Percentiles rank a stretch among this genome's conserved stretches.
phyloP scores from a whole-genome alignment of 2,797 vertebrate genomes.

The Hemibagrus guttatus region DNA sequence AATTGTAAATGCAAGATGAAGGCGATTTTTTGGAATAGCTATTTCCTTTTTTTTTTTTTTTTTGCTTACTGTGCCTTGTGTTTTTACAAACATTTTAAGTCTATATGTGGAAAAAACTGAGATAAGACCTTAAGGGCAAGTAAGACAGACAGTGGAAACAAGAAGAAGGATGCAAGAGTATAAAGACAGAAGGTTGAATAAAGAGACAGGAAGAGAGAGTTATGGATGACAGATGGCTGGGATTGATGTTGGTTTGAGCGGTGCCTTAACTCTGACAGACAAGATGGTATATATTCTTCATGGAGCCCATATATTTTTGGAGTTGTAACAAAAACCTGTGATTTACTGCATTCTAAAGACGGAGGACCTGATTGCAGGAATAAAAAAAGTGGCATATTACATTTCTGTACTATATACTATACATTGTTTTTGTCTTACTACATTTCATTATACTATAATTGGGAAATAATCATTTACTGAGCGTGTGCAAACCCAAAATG shows the following conservation, averaged over 20 bases:
- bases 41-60: not conserved
- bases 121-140: not conserved
- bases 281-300: conserved; percentile 4
- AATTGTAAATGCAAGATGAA: conserved; percentile 5
- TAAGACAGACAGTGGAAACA: not conserved
- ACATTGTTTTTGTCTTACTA: not conserved
- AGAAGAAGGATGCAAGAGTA: not conserved
- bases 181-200: not conserved
- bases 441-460: not conserved
- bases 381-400: not conserved
- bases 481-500: not conserved
- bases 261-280: conserved; percentile 10
- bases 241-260: not conserved
- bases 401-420: too few relatives aligned
- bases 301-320: not conserved
- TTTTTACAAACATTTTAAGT: not conserved
- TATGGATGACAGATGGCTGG: conserved; percentile 17
- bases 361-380: not conserved
- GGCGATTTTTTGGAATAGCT: not conserved
- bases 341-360: not conserved
- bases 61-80: not conserved
- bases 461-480: not conserved
- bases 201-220: conserved; percentile 2
- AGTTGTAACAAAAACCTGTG: not conserved
- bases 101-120: not conserved